These are phyloP conservation scores for Cavia porcellus DNA, from an alignment of 2,113 vertebrate genomes.

Conservation along the genomic window DNA sequence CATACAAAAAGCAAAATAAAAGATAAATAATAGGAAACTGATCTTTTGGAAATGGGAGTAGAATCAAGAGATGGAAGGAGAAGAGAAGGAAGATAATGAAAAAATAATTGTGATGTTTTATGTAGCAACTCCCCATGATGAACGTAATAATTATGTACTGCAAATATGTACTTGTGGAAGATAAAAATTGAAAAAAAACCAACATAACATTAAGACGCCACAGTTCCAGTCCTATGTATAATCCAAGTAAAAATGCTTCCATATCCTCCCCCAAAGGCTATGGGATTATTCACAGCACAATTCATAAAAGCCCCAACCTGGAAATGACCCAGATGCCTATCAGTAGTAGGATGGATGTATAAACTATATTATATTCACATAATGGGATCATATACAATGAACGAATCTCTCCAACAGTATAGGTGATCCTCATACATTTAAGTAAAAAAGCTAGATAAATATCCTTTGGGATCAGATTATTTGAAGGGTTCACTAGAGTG, in stretches of 20 bases:
- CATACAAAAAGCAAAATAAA: neutral
- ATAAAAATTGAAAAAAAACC: neutral
- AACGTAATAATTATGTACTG: neutral
- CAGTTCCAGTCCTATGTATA: neutral
- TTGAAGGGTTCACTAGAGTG: neutral
- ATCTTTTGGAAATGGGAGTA: neutral
- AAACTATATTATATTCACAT: neutral
- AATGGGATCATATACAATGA: neutral
- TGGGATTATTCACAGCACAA: neutral
- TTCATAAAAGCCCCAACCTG: neutral
- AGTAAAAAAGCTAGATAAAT: neutral
- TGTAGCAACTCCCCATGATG: neutral
- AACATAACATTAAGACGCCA: neutral
- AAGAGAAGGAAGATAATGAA: neutral
- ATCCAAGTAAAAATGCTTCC: neutral
- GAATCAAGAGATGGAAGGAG: neutral
- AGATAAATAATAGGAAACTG: neutral
- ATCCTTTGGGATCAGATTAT: neutral
- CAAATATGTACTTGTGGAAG: neutral
- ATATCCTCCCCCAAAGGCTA: neutral
- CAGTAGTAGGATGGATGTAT: neutral
- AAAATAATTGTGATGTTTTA: neutral
- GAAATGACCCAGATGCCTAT: neutral
- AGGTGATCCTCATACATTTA: neutral
- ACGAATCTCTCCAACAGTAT: neutral